Conservation (phyloP, 2,888 invertebrate species). For the Tachystola acroxantha region DNA sequence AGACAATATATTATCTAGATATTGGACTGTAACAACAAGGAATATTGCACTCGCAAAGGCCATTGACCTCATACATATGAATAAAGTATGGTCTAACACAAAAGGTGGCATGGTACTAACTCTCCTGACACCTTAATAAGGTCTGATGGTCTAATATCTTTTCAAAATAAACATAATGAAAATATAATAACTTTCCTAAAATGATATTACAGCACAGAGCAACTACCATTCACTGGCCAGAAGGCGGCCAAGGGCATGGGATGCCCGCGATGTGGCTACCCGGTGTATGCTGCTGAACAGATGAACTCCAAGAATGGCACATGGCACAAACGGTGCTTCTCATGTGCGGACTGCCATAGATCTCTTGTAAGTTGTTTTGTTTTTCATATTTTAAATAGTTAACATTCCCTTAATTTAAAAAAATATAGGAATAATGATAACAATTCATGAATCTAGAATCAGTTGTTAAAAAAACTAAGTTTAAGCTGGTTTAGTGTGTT, state of each 20-base stretch:
- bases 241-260: slow-evolving; percentile 88
- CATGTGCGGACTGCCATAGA: slow-evolving; percentile 91
- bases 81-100: too few relatives aligned
- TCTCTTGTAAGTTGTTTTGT: slow-evolving; percentile 78
- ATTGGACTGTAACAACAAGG: too few relatives aligned
- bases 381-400: background rate
- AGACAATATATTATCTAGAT: too few relatives aligned
- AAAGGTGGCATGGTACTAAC: too few relatives aligned
- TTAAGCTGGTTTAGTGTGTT: too few relatives aligned
- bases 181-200: background rate
- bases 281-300: slow-evolving; percentile 97
- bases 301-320: slow-evolving; percentile 95
- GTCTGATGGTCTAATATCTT: too few relatives aligned
- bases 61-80: too few relatives aligned
- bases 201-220: slow-evolving; percentile 79
- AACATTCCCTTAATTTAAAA: too few relatives aligned
- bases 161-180: too few relatives aligned
- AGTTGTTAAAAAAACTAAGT: slow-evolving; percentile 3
- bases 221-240: slow-evolving; percentile 84
- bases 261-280: slow-evolving; percentile 92
- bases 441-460: background rate
- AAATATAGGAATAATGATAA: too few relatives aligned
- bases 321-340: slow-evolving; percentile 97
- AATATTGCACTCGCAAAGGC: too few relatives aligned
- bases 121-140: too few relatives aligned